Evolutionary conservation across 2,797 vertebrate species (phyloP), one percentile per base, ranked within the genome.

Genomic region (Sebastes oblongus): DNA sequence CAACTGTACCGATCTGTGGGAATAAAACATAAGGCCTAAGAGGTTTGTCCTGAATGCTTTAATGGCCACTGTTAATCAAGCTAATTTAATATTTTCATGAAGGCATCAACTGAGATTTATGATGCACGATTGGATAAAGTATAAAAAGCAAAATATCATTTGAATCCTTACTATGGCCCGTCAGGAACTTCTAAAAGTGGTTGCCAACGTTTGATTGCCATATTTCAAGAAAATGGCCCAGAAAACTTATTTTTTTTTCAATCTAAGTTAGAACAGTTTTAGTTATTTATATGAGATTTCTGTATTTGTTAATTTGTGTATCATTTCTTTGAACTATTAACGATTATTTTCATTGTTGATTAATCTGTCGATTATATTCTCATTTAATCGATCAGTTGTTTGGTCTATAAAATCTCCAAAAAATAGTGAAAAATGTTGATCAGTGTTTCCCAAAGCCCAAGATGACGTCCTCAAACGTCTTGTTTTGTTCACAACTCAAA

Each of bases 11-110:
- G 65, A 32, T 39, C n/a, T 66, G 52, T 29, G 20, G 58, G 79
- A 54, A 83, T 75, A 60, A 68, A 77, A 22, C 2, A 5, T 1
- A 22, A 60, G 30, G 50, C 42, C 64, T 56, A 22, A 72, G 76
- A 75, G 5, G 1, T 69, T 30, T 36, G 13, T 27, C 7, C 58
- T 25, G 18, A 5, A 9, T 52, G 52, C 52, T 42, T 59, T 70
- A 25, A 65, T 50, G 18, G 34, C 34, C 29, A 12, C 5, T 32
- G 22, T 56, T 60, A 75, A 72, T 60, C 12, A 60, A 72, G n/a
- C 6, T 64, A 42, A 72, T 56, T 76, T 22, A 46, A 20, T 20
- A 18, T 55, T 58, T 34, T 67, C 27, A 55, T 13, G n/a, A 65
- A 36, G 54, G 20, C 13, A n/a, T 71, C 24, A 25, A 1, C 36